These are phyloP conservation scores for Camelus dromedarius DNA, from an alignment of 2,113 vertebrate genomes.

Conservation along the genomic window DNA sequence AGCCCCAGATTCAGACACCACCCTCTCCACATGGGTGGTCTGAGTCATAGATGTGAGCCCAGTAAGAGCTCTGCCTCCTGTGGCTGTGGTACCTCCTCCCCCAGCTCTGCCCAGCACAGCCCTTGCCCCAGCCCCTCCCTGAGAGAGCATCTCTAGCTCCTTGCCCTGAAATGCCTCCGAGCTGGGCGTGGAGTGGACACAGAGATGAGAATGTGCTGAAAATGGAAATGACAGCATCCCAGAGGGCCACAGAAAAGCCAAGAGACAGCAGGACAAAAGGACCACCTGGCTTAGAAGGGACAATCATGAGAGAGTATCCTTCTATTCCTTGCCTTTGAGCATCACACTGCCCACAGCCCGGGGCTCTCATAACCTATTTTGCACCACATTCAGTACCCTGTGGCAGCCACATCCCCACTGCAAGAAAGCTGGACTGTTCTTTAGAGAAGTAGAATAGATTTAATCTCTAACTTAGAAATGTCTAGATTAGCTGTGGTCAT, in stretches of 20 bases:
- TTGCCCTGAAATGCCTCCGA: background rate
- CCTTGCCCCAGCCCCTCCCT: background rate
- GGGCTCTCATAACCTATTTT: background rate
- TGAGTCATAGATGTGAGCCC: background rate
- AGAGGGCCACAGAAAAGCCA: background rate
- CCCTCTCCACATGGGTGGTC: background rate
- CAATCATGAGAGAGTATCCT: background rate
- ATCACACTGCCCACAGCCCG: fast-evolving
- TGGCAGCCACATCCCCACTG: background rate
- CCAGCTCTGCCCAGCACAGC: background rate
- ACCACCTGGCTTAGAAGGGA: background rate
- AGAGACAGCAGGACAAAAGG: background rate
- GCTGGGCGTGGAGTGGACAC: fast-evolving
- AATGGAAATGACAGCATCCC: background rate
- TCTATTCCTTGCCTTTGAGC: background rate
- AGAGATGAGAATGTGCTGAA: background rate
- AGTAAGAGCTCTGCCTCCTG: background rate
- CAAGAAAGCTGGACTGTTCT: background rate
- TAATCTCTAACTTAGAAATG: conserved; percentile 65
- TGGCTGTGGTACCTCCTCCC: background rate
- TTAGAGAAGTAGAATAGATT: conserved; percentile 54
- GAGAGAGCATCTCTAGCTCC: background rate
- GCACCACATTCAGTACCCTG: background rate
- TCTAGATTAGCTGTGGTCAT: conserved; percentile 39
- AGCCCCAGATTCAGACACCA: background rate